These are phyloP conservation scores for Morinoia aosen DNA, from an alignment of 2,888 invertebrate genomes.

Conservation along the genomic window DNA sequence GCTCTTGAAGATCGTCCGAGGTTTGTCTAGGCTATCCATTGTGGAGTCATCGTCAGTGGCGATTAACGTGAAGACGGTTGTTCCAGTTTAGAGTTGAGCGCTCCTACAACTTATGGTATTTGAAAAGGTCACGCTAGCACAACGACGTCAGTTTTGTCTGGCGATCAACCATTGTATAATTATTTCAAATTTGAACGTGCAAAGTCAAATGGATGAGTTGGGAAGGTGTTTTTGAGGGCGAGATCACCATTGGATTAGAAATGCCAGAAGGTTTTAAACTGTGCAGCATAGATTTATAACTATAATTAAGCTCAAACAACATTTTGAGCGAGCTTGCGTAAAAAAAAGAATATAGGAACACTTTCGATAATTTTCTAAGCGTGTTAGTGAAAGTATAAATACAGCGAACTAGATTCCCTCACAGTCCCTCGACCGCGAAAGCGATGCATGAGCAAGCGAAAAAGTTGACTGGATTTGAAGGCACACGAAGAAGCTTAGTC, in stretches of 20 bases:
- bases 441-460: neutral
- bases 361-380: neutral
- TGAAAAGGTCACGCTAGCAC: neutral
- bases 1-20: neutral
- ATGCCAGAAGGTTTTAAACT: neutral
- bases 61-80: neutral
- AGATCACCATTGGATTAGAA: neutral
- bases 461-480: neutral
- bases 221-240: neutral
- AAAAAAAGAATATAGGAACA: neutral
- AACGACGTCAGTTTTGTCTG: too few species aligned
- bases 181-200: too few species aligned
- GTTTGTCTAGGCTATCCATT: neutral
- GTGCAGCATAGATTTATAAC: neutral
- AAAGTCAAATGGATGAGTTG: too few species aligned
- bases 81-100: neutral
- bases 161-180: too few species aligned
- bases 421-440: neutral
- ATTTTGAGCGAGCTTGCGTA: neutral
- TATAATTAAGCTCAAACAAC: neutral
- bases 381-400: neutral
- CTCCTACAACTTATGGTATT: neutral
- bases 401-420: neutral
- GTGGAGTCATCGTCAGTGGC: neutral
- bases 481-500: neutral